Conservation (phyloP, 2,113 vertebrate species). For the Mionectes macconnelli region DNA sequence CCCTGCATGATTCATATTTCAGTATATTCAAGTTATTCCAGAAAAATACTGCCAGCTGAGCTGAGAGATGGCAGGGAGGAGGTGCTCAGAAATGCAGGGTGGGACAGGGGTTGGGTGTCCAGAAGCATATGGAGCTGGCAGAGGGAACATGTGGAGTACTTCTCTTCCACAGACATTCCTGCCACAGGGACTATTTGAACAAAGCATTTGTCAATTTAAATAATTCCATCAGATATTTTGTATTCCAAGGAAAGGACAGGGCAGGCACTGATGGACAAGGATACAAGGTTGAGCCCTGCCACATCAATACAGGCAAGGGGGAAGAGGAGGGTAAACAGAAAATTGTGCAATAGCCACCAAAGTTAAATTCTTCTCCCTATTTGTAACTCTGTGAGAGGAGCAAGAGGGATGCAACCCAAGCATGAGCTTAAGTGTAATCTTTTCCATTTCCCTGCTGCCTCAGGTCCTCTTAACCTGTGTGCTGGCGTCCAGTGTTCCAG, state of each 20-base stretch:
- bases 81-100: not conserved
- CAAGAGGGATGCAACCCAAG: not conserved
- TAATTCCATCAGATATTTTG: constrained; percentile 23
- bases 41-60: not conserved
- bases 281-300: not conserved
- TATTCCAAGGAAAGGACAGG: not conserved
- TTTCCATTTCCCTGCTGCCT: not conserved
- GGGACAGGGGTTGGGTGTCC: not conserved
- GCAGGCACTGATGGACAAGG: not conserved
- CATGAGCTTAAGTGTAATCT: not conserved
- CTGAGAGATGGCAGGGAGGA: not conserved
- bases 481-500: not conserved
- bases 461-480: not conserved
- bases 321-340: constrained; percentile 3
- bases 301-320: not conserved
- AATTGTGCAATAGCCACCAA: not conserved
- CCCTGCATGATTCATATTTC: not conserved
- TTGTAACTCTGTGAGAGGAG: not conserved
- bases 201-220: not conserved
- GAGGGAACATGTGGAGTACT: not conserved
- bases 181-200: not conserved
- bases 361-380: not conserved
- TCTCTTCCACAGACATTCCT: not conserved
- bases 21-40: not conserved
- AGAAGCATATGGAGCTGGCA: not conserved